Conservation (phyloP, 2,888 invertebrate genomes). For the Pomacea canaliculata region DNA sequence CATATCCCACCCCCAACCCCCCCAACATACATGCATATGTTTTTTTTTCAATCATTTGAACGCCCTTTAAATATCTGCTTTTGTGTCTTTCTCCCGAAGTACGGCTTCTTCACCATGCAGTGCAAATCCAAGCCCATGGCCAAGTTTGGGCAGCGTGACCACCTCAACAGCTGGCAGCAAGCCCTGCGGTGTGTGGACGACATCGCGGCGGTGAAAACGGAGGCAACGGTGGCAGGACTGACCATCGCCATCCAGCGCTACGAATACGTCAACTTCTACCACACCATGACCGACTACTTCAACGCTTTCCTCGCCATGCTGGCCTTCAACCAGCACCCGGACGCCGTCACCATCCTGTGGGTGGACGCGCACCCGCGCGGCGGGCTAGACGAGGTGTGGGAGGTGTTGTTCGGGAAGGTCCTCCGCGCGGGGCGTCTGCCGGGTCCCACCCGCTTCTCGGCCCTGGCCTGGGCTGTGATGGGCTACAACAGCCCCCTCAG, state of each 20-base stretch:
- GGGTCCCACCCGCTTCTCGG: conserved; percentile 39
- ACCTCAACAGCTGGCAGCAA: conserved; percentile 10
- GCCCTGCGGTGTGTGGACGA: conserved; percentile 1
- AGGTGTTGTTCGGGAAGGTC: conserved; percentile 57
- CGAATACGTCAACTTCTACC: conserved; percentile 64
- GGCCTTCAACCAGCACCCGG: conserved; percentile 42
- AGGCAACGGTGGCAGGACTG: conserved; percentile 25
- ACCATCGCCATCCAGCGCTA: conserved; percentile 57
- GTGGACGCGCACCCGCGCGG: conserved; percentile 66
- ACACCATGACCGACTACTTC: conserved; percentile 63
- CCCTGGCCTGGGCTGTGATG: conserved; percentile 58
- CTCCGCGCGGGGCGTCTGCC: conserved; percentile 47
- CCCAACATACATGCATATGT: no score
- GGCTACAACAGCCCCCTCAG: conserved; percentile 64
- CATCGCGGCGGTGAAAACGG: background rate
- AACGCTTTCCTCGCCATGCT: conserved; percentile 56
- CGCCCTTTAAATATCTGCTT: no score
- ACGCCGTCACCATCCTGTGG: conserved; percentile 55
- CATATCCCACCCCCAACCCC: no score
- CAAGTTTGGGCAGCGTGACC: background rate
- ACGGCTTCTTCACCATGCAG: conserved; percentile 19
- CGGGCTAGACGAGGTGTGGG: conserved; percentile 60
- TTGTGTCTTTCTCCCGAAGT: background rate
- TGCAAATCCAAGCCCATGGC: conserved; percentile 7
- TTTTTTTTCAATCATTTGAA: no score